Evolutionary conservation across 2,888 invertebrate species (phyloP).

Genomic region (Parnassius apollo): DNA sequence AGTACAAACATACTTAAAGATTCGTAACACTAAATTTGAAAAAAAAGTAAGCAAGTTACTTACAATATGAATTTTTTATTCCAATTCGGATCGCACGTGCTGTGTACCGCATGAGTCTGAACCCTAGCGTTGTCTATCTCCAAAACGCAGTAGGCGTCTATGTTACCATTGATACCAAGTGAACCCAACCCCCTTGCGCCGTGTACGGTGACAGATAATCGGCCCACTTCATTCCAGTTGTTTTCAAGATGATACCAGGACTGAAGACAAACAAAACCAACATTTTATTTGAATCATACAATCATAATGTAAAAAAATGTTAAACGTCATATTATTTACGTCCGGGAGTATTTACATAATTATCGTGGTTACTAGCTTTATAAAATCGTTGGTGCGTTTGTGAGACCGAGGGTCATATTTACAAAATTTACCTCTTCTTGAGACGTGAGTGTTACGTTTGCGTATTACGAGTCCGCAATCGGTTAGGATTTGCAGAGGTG

Average conservation of each 20-base stretch:
- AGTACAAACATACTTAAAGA: no score
- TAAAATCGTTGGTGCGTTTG: no score
- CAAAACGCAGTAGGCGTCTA: slow-evolving; percentile 67
- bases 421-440: no score
- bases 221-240: slow-evolving; percentile 64
- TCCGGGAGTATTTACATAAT: neutral
- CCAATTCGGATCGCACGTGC: slow-evolving; percentile 65
- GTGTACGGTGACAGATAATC: slow-evolving; percentile 63
- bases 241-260: slow-evolving; percentile 65
- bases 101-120: slow-evolving; percentile 63
- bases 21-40: no score
- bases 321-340: neutral
- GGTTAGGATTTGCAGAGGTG: no score
- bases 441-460: no score
- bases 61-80: slow-evolving; percentile 69
- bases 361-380: neutral
- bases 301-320: neutral
- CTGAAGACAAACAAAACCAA: slow-evolving; percentile 39
- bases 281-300: neutral
- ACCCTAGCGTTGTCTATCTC: slow-evolving; percentile 70
- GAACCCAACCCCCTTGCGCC: slow-evolving; percentile 61
- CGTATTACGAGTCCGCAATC: no score
- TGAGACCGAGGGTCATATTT: no score
- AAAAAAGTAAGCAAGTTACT: slow-evolving; percentile 37
- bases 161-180: slow-evolving; percentile 57